These are phyloP conservation scores for Hyperopisus bebe DNA, from an alignment of 2,113 vertebrate genomes.

Conservation along the genomic window DNA sequence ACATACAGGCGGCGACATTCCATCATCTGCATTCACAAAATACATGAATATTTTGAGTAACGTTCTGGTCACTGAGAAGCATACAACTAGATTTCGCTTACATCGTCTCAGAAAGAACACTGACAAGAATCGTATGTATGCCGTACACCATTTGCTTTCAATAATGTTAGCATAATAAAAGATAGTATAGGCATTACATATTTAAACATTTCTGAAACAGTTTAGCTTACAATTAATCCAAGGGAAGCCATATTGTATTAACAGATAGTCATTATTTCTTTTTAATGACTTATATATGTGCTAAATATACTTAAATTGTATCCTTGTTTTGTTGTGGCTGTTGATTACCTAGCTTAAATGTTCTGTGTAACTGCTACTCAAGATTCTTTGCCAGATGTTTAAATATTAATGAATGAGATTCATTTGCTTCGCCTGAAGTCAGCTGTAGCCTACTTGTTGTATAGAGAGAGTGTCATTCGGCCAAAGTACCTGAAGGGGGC, in stretches of 20 bases:
- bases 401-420: not conserved
- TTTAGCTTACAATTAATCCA: not conserved
- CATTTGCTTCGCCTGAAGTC: slow-evolving; percentile 38
- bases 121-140: not conserved
- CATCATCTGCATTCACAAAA: not conserved
- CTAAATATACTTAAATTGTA: not conserved
- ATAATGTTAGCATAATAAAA: not conserved
- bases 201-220: not conserved
- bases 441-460: slow-evolving; percentile 63
- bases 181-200: not conserved
- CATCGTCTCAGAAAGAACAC: not conserved
- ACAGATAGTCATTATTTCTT: not conserved
- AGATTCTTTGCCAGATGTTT: not conserved
- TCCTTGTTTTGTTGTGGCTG: not conserved
- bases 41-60: not conserved
- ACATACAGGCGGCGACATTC: not conserved
- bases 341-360: not conserved
- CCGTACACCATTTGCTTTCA: not conserved
- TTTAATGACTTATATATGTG: not conserved
- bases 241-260: not conserved
- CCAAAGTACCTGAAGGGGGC: slow-evolving; percentile 99
- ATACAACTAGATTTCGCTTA: not conserved
- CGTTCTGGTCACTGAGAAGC: not conserved
- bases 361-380: not conserved
- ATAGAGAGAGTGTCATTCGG: slow-evolving; percentile 70